Evolutionary conservation across 2,113 vertebrate genomes (phyloP).

Genomic region (Trogon surrucura): DNA sequence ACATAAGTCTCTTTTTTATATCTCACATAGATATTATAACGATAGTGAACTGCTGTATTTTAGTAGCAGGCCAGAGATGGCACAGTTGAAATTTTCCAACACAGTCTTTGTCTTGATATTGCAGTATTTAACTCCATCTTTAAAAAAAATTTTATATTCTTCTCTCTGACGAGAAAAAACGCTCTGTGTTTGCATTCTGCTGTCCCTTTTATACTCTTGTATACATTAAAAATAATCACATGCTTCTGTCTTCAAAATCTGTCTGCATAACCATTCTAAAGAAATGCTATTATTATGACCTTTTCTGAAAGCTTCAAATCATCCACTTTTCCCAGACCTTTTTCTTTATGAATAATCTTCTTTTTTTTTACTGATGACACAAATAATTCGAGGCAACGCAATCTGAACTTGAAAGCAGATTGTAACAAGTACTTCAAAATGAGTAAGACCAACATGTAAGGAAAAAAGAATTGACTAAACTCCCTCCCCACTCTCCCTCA

Average conservation of each 20-base stretch:
- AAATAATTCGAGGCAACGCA: background rate
- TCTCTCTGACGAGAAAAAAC: background rate
- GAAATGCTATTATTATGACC: background rate
- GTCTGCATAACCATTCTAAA: background rate
- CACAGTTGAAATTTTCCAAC: background rate
- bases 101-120: background rate
- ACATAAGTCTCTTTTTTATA: background rate
- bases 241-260: background rate
- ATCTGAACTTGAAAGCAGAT: background rate
- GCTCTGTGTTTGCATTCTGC: background rate
- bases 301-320: background rate
- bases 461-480: accelerated
- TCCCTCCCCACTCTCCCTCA: background rate
- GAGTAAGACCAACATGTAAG: background rate
- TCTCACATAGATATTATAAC: background rate
- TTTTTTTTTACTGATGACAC: background rate
- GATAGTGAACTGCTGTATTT: background rate
- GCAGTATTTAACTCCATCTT: background rate
- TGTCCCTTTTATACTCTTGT: background rate
- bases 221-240: background rate
- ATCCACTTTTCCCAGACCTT: background rate
- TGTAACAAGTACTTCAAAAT: background rate
- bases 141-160: background rate
- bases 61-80: background rate
- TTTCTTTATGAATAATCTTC: background rate